Evolutionary conservation across 2,797 vertebrate species (phyloP).

Genomic region (Eidolon dupreanum): DNA sequence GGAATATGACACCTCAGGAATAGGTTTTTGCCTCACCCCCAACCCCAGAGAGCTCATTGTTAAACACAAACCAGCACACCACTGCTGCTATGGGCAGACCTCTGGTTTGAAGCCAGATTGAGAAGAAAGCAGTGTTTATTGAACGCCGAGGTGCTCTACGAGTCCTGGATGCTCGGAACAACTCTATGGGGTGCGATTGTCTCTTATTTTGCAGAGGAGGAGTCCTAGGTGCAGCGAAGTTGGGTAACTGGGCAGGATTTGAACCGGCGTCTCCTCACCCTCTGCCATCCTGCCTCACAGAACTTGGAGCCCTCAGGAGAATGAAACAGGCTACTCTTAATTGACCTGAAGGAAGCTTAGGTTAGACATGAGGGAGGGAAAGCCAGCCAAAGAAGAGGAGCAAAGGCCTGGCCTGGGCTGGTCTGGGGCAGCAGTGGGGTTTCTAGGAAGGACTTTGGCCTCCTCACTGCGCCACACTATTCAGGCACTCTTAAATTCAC

Average conservation of each 20-base stretch:
- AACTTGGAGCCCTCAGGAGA: neutral
- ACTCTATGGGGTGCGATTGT: neutral
- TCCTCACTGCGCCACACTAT: accelerated
- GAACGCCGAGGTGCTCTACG: neutral
- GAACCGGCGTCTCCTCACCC: neutral
- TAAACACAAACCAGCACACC: neutral
- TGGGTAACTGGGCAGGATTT: neutral
- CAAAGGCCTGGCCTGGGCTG: neutral
- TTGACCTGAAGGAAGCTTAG: neutral
- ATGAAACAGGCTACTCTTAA: neutral
- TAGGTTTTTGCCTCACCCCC: neutral
- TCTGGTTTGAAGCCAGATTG: neutral
- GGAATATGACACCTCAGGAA: neutral
- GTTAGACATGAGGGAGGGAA: neutral
- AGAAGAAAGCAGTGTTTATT: neutral
- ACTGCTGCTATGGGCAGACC: neutral
- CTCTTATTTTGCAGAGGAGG: neutral
- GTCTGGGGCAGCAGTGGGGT: accelerated
- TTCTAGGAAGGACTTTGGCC: neutral
- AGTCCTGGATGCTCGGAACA: neutral
- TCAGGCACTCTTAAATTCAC: neutral
- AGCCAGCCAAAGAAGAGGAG: neutral
- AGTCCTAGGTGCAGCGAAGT: neutral
- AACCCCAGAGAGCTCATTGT: neutral
- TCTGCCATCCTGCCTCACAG: neutral